Percentiles rank a stretch among this genome's conserved stretches.
Evolutionary conservation across 2,113 vertebrate species (phyloP).

Genomic region (Aramus guarauna): DNA sequence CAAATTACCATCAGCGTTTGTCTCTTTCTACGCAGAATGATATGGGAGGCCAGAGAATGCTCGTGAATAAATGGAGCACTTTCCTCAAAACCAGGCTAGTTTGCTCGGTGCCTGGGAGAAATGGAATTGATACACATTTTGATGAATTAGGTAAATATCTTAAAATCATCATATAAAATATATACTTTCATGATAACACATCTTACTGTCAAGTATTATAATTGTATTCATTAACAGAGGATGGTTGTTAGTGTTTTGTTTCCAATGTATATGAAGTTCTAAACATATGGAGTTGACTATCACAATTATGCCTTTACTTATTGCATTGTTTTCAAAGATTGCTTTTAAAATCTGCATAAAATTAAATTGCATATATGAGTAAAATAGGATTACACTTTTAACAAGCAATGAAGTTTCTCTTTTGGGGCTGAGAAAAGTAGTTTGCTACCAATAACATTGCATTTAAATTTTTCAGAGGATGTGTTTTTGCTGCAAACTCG

Average conservation of each 20-base stretch:
- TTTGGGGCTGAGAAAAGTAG: not conserved
- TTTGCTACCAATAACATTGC: not conserved
- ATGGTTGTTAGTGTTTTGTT: not conserved
- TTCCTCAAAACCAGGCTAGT: constrained; percentile 92
- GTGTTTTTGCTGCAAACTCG: constrained; percentile 90
- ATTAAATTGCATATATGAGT: not conserved
- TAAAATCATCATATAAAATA: not conserved
- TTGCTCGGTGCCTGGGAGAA: constrained; percentile 90
- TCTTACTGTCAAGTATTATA: not conserved
- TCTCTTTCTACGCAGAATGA: constrained; percentile 83
- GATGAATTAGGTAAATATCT: constrained; percentile 88
- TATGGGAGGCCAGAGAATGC: constrained; percentile 89
- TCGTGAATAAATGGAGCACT: constrained; percentile 95
- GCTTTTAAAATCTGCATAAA: not conserved
- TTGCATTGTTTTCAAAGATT: not conserved
- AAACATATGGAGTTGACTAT: not conserved
- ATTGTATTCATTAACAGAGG: not conserved
- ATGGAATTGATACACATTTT: constrained; percentile 94
- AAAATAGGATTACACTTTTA: not conserved
- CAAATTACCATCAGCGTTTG: not conserved
- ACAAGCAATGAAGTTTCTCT: not conserved
- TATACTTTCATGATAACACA: not conserved
- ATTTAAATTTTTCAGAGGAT: constrained; percentile 85
- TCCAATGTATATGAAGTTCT: not conserved
- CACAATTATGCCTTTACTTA: not conserved